Percentiles rank a stretch among this genome's conserved stretches.
Evolutionary conservation across 2,113 vertebrate genomes (phyloP).

Genomic region (Heloderma charlesbogerti): DNA sequence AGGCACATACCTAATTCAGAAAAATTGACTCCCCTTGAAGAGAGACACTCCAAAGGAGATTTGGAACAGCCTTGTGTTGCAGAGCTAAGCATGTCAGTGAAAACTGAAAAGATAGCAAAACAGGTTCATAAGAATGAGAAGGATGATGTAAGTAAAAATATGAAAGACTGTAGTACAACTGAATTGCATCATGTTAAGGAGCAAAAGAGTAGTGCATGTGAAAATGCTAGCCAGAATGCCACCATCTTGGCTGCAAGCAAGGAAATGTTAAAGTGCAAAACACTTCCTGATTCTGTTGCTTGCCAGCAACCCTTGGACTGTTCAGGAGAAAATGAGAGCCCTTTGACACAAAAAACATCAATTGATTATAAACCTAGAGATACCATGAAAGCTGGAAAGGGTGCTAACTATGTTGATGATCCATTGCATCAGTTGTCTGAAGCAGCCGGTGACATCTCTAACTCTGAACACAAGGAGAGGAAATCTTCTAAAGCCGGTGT

Average conservation of each 20-base stretch:
- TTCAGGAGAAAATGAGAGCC: constrained; percentile 17
- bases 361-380: constrained; percentile 40
- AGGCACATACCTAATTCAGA: constrained; percentile 44
- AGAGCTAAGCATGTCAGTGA: constrained; percentile 41
- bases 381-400: constrained; percentile 39
- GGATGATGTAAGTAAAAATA: constrained; percentile 40
- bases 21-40: constrained; percentile 59
- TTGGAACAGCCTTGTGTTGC: not conserved
- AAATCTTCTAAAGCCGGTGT: constrained; percentile 41
- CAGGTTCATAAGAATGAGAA: constrained; percentile 47
- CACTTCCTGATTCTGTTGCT: constrained; percentile 42
- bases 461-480: constrained; percentile 51
- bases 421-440: constrained; percentile 50
- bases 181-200: constrained; percentile 58
- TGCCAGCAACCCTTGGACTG: constrained; percentile 31
- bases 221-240: constrained; percentile 41
- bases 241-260: constrained; percentile 50
- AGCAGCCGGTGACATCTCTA: constrained; percentile 34
- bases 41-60: constrained; percentile 43
- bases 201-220: constrained; percentile 48
- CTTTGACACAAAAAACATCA: constrained; percentile 44
- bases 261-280: constrained; percentile 33
- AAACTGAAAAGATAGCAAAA: constrained; percentile 55
- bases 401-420: constrained; percentile 41
- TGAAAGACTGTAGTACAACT: constrained; percentile 26